Evolutionary conservation across 1,140 invertebrate genomes (phyloP), one percentile per base, ranked within the genome.

Genomic region (Drosophila nigrodunni): DNA sequence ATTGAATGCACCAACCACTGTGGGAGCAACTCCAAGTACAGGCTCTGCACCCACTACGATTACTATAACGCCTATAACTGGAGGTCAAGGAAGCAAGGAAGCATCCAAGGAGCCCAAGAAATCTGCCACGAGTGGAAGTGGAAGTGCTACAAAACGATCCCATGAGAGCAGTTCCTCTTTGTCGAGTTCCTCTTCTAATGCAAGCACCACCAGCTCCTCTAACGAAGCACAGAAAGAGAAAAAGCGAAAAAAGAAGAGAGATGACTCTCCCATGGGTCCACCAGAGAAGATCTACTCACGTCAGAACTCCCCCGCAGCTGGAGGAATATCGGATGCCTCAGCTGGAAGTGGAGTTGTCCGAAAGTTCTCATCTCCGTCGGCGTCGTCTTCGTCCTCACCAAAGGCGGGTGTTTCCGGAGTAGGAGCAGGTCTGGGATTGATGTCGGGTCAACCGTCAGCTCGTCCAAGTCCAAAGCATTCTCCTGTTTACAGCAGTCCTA

Each of bases 41-140:
- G 65, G 35, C 2, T 66, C 74, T 21, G 21, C 82, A 47, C 54
- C 82, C 6, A 79, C 86, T 0, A 91, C 95, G 3, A 96, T 97
- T 15, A 97, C 97, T 0, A 97, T 98, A 44, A 97, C 97, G 0
- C 96, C 97, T 5, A 96, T 96, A 10, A 94, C 94, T 1, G 94
- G 85, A 59, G 34, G 64, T 2, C 30, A 34, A 54, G 50, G 9
- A 54, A 34, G 41, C 18, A 86, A 80, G 30, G 74, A 86, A 8
- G 30, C 59, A 2, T 46, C 60, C 0, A 89, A 82, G n/a, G 68
- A 90, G 41, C 41, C 64, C 44, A 57, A 75, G 66, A 62, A 50
- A 61, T 3, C 35, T 2, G 2, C 25, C 13, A 15, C 30, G 11
- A 70, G 77, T 54, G 61, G 46, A 15, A 73, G 68, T 52, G 61